Evolutionary conservation across 2,113 vertebrate species (phyloP).

Genomic region (Catharus minimus): DNA sequence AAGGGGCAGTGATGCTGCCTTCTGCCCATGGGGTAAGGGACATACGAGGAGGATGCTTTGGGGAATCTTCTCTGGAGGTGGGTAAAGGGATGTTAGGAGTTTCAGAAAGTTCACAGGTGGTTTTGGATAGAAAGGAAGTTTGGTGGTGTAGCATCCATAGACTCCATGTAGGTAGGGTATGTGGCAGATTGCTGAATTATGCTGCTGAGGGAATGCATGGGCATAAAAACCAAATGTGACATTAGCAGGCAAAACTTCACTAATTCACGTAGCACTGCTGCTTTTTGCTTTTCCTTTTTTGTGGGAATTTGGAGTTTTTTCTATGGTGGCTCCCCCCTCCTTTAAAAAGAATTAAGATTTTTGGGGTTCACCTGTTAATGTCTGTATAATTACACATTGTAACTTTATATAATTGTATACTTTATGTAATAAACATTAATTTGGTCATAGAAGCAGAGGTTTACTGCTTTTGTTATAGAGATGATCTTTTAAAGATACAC

Average conservation of each 20-base stretch:
- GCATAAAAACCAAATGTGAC: accelerated
- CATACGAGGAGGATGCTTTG: accelerated
- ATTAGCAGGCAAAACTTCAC: not conserved
- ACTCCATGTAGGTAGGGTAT: not conserved
- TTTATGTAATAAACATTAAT: not conserved
- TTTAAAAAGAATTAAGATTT: not conserved
- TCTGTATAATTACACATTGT: not conserved
- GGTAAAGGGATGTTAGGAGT: not conserved
- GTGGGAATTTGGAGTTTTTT: not conserved
- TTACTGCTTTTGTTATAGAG: not conserved
- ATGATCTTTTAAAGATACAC: not conserved
- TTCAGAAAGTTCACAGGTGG: not conserved
- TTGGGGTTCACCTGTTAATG: not conserved
- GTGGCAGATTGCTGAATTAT: not conserved
- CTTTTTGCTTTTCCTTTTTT: accelerated
- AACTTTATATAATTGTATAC: not conserved
- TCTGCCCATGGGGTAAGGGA: accelerated
- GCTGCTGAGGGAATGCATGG: not conserved
- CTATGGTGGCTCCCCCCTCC: accelerated
- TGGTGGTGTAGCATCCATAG: accelerated
- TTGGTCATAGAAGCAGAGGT: accelerated
- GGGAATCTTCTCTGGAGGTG: not conserved
- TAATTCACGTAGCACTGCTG: accelerated
- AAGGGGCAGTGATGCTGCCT: not conserved
- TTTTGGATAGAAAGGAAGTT: not conserved